Conservation (phyloP, 2,797 vertebrate genomes). For the Falco columbarius region DNA sequence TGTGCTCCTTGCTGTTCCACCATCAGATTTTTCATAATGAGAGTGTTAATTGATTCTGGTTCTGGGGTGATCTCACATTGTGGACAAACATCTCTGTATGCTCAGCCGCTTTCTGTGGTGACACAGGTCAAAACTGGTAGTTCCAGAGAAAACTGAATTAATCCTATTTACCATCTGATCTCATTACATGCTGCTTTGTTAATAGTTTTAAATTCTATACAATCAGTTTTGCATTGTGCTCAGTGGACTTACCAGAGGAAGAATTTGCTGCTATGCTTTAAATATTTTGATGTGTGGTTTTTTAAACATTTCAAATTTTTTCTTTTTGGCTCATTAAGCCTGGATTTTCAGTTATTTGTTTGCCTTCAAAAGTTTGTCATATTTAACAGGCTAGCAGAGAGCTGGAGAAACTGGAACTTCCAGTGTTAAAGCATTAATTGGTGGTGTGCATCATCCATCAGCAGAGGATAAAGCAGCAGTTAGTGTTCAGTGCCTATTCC, state of each 20-base stretch:
- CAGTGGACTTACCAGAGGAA: not conserved
- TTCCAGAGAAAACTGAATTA: constrained; percentile 18
- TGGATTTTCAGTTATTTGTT: not conserved
- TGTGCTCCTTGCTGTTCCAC: constrained; percentile 16
- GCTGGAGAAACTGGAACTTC: not conserved
- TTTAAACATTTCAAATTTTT: not conserved
- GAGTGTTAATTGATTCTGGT: not conserved
- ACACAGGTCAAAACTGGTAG: not conserved
- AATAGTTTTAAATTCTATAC: not conserved
- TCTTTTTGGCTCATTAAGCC: not conserved
- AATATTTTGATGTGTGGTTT: not conserved
- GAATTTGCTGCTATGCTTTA: not conserved
- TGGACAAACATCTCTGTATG: constrained; percentile 23
- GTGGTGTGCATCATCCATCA: not conserved
- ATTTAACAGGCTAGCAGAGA: not conserved
- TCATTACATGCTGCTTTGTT: constrained; percentile 5
- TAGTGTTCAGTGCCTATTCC: not conserved
- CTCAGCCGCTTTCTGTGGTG: constrained; percentile 12
- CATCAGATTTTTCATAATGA: not conserved
- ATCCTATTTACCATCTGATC: constrained; percentile 17
- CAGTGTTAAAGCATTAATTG: constrained; percentile 32
- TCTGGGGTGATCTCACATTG: not conserved
- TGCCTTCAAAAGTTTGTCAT: not conserved
- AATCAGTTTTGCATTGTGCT: not conserved
- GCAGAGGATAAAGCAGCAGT: constrained; percentile 7